A percentile compares a stretch with the other conserved stretches of the same genome.
Evolutionary conservation across 2,797 vertebrate genomes (phyloP).

Genomic region (Myripristis murdjan): DNA sequence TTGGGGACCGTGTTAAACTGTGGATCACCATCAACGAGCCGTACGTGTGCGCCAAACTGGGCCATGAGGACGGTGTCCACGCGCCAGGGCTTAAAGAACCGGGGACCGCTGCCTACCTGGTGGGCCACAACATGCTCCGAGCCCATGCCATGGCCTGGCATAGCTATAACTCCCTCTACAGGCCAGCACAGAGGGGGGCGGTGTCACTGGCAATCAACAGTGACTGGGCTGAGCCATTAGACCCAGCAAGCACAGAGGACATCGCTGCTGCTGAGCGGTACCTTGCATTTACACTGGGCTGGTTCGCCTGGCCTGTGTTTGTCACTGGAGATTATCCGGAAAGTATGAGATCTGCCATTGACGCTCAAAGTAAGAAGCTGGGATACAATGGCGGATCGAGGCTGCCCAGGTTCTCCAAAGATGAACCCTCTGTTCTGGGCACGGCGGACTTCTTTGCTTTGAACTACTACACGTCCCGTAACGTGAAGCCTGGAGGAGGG

Average conservation of each 20-base stretch:
- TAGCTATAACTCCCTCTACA: slow-evolving; percentile 83
- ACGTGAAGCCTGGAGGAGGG: slow-evolving; percentile 74
- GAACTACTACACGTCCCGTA: slow-evolving; percentile 89
- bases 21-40: slow-evolving; percentile 91
- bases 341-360: slow-evolving; percentile 82
- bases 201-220: slow-evolving; percentile 85
- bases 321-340: slow-evolving; percentile 87
- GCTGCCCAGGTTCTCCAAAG: slow-evolving; percentile 85
- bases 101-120: slow-evolving; percentile 82
- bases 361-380: slow-evolving; percentile 77
- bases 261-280: slow-evolving; percentile 78
- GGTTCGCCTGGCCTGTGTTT: slow-evolving; percentile 90
- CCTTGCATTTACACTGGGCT: slow-evolving; percentile 83
- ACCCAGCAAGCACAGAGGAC: slow-evolving; percentile 73
- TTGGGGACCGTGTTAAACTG: slow-evolving; percentile 87
- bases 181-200: slow-evolving; percentile 77
- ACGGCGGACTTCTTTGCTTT: slow-evolving; percentile 90
- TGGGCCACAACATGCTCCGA: slow-evolving; percentile 86
- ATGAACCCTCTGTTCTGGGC: slow-evolving; percentile 79
- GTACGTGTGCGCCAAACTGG: slow-evolving; percentile 76
- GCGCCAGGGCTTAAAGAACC: slow-evolving; percentile 81
- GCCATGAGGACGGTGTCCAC: slow-evolving; percentile 79
- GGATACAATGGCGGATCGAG: slow-evolving; percentile 67
- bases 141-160: slow-evolving; percentile 87
- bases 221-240: slow-evolving; percentile 84